Evolutionary conservation across 2,113 vertebrate species (phyloP).

Genomic region (Oxyruncus cristatus): DNA sequence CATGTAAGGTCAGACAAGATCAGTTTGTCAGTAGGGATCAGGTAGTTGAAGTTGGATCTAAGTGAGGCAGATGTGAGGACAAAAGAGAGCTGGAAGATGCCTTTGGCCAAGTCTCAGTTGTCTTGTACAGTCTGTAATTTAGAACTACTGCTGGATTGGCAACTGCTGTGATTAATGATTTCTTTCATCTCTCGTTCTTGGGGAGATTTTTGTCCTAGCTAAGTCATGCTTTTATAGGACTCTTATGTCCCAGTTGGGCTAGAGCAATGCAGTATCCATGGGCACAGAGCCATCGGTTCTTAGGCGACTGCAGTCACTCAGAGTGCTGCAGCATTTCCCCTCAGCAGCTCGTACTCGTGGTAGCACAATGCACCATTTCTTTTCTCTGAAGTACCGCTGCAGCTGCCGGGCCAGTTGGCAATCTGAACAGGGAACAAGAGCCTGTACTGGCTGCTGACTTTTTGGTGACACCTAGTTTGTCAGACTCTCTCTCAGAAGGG

Average conservation of each 20-base stretch:
- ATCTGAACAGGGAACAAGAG: neutral
- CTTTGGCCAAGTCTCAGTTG: neutral
- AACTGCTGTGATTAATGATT: neutral
- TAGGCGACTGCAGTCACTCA: neutral
- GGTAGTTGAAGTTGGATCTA: neutral
- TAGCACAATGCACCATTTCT: neutral
- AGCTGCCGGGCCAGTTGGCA: neutral
- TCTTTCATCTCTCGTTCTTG: neutral
- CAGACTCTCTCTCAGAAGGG: neutral
- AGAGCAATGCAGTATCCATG: neutral
- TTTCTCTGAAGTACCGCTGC: neutral
- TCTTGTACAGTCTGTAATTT: neutral
- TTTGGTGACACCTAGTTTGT: neutral
- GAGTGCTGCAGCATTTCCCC: neutral
- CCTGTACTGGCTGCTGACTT: neutral
- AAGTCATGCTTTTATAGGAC: neutral
- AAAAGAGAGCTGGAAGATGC: neutral
- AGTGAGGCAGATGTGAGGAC: neutral
- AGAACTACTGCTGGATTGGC: neutral
- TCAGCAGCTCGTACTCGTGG: fast-evolving
- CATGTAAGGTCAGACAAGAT: fast-evolving
- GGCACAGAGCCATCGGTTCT: neutral
- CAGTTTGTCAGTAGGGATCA: neutral
- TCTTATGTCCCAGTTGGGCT: neutral
- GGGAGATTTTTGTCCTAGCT: neutral